Base-by-base conservation (phyloP, 2,113 vertebrate species). In the Scopus umbretta region DNA sequence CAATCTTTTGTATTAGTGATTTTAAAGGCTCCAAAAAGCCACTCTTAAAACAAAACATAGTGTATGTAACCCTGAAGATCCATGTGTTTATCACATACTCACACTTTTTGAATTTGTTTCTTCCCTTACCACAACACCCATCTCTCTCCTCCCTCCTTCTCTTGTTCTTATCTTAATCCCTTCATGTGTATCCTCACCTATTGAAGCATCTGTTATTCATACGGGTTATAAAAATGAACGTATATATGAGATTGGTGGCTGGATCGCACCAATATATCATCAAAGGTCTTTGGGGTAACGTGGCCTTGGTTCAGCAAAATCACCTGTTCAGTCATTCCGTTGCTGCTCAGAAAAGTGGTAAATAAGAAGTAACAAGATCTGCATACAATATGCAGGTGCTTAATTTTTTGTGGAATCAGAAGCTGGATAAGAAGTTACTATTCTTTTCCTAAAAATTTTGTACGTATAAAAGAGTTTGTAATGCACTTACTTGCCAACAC, bases 261-360 rank as follows among this genome's bases (percentile, higher is more conserved):
- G 72, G 76, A 56, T 73, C 19, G 32, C 25, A 50, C 81, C 58
- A 68, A 70, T 95, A 90, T 86, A 92, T 92, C 92, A 73, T 49
- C 25, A 43, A 2, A 91, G 89, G 71, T 94, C 87, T 97, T 91
- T 50, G 49, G 49, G 61, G 49, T 79, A 90, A 61, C 16, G 14
- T 49, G 78, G 87, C 91, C 92, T 95, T 93, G 90, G 66, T 89
- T 94, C 83, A 89, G 75, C 26, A 70, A 94, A 81, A 90, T 89
- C 74, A 70, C 87, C 92, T 90, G 62, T 86, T 90, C 87, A 94
- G 87, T 88, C 65, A 63, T 95, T 63, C 66, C 26, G 22, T 5
- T 78, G 74, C 80, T 80, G 45, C 79, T 92, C 59, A 45, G 94
- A 84, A 94, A 87, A 85, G 70, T 67, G 55, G 73, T 94, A 90